A percentile compares a stretch with the other conserved stretches of the same genome.
Conservation (phyloP, 2,888 invertebrate genomes). For the Ormia ochracea region DNA sequence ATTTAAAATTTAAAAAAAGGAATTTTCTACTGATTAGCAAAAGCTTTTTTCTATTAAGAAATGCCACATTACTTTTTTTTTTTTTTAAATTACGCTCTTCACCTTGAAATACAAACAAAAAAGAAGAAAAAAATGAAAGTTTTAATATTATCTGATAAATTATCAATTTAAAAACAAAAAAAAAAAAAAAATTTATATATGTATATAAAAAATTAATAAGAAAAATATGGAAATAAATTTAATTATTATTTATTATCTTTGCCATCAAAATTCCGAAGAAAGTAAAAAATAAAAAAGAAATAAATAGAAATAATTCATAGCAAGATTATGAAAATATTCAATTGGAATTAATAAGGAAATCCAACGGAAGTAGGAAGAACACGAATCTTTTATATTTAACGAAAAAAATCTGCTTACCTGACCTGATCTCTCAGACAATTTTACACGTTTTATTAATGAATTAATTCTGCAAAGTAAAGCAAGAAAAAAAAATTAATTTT, state of each 20-base stretch:
- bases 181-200: no score
- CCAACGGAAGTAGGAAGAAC: slow-evolving; percentile 57
- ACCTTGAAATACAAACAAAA: no score
- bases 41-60: no score
- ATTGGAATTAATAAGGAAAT: neutral
- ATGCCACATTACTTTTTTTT: no score
- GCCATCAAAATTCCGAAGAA: neutral
- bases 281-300: slow-evolving; percentile 23
- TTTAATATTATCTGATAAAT: no score
- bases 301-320: neutral
- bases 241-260: neutral
- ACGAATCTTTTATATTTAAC: slow-evolving; percentile 9
- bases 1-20: no score
- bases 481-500: slow-evolving; percentile 6
- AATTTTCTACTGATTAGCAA: no score
- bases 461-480: slow-evolving; percentile 39
- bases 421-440: slow-evolving; percentile 20
- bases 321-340: neutral
- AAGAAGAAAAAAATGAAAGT: no score
- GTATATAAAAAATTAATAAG: no score
- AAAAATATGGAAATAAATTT: neutral
- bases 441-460: slow-evolving; percentile 18
- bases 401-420: slow-evolving; percentile 39
- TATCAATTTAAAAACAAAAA: no score
- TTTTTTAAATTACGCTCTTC: no score